Conservation (phyloP, 2,113 vertebrate species). For the Heloderma charlesbogerti region DNA sequence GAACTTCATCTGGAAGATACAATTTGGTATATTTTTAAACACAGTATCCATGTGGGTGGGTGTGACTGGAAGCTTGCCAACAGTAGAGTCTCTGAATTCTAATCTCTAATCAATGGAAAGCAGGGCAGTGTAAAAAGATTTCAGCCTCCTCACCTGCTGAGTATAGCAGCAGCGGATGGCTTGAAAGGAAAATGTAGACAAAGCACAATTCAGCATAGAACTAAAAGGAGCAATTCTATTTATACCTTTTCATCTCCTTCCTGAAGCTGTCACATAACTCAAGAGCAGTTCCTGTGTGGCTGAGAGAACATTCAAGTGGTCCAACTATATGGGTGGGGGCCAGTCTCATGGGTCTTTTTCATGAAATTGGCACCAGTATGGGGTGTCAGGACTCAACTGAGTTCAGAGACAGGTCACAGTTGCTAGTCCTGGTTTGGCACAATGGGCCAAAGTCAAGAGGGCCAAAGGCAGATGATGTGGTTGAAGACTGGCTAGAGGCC, state of each 20-base stretch:
- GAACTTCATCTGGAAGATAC: constrained; percentile 57
- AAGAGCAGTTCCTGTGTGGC: background rate
- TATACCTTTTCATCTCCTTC: constrained; percentile 50
- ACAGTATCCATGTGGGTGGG: constrained; percentile 69
- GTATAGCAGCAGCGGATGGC: constrained; percentile 55
- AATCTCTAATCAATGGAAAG: constrained; percentile 65
- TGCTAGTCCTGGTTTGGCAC: background rate
- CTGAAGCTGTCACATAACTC: constrained; percentile 18
- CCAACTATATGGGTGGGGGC: background rate
- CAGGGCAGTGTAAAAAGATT: constrained; percentile 65
- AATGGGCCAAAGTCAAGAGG: background rate
- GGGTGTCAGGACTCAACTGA: too few species aligned
- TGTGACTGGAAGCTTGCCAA: constrained; percentile 68
- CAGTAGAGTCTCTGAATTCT: constrained; percentile 61
- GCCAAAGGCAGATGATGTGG: background rate
- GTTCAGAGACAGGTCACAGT: background rate
- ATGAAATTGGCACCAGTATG: too few species aligned
- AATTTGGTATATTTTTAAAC: constrained; percentile 70
- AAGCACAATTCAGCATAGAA: constrained; percentile 49
- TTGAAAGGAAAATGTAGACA: constrained; percentile 42
- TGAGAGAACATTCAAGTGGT: background rate
- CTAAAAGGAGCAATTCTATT: constrained; percentile 44
- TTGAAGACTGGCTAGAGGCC: background rate
- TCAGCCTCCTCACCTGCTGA: constrained; percentile 58
- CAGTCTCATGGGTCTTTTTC: background rate